Conservation (phyloP, 2,888 invertebrate genomes). For the Drosophila glabriapex region DNA sequence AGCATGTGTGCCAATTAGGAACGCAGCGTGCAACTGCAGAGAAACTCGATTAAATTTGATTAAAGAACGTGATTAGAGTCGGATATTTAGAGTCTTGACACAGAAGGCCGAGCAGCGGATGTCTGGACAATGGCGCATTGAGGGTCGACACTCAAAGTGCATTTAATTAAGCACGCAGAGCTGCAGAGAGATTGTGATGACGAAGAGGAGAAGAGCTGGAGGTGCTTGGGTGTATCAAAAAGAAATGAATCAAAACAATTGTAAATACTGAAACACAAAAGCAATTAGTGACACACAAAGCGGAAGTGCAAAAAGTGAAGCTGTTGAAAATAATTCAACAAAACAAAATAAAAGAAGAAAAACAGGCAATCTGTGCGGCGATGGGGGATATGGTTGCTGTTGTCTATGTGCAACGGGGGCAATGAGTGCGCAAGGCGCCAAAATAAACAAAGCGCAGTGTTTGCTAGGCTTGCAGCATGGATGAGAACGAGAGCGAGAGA, state of each 20-base stretch:
- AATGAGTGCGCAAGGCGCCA: slow-evolving; percentile 70
- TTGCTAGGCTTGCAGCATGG: slow-evolving; percentile 66
- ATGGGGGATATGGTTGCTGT: background rate
- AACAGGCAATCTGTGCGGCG: slow-evolving; percentile 33
- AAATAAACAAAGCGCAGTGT: slow-evolving; percentile 76
- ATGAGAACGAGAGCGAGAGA: slow-evolving; percentile 27
- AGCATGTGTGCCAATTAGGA: slow-evolving; percentile 34
- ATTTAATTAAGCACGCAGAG: slow-evolving; percentile 75
- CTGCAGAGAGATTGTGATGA: background rate
- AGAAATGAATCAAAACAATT: slow-evolving; percentile 82
- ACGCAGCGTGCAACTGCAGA: slow-evolving; percentile 48
- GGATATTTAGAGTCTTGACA: slow-evolving; percentile 18
- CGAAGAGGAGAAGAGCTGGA: background rate
- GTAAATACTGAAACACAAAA: slow-evolving; percentile 82
- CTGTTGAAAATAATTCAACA: slow-evolving; percentile 76
- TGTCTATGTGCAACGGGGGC: slow-evolving; percentile 42
- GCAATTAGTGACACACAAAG: slow-evolving; percentile 82
- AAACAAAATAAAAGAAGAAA: slow-evolving; percentile 31
- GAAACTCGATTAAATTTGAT: slow-evolving; percentile 59
- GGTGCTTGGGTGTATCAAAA: slow-evolving; percentile 30
- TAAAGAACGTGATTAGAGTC: slow-evolving; percentile 54
- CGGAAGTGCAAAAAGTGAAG: slow-evolving; percentile 81
- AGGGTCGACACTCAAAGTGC: slow-evolving; percentile 73
- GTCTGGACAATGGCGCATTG: slow-evolving; percentile 55
- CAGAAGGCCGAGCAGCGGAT: slow-evolving; percentile 54